Evolutionary conservation across 2,113 vertebrate genomes (phyloP), one percentile per base, ranked within the genome.

Genomic region (Cyprinodon variegatus): DNA sequence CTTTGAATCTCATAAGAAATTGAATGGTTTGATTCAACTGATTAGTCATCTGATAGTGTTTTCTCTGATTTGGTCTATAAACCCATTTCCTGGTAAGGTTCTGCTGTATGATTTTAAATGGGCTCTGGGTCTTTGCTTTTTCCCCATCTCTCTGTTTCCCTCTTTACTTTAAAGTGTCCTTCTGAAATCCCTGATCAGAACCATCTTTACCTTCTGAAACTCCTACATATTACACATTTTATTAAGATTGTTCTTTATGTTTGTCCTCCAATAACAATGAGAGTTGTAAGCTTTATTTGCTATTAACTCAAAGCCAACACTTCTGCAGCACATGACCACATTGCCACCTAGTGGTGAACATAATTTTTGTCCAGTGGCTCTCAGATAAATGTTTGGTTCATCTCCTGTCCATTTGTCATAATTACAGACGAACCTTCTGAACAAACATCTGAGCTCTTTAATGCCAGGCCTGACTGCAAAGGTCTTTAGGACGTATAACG

Each of bases 401-500:
- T 76, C 6, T 70, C 4, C 29, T 63, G 43, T 11, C 15, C 0
- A 1, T 75, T 78, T 65, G n/a, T 68, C 50, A 15, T 69, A 46
- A 40, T 59, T 78, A 20, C 88, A 95, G 94, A 94, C 94, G 0
- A 3, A 0, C 37, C n/a, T 83, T 66, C 45, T 95, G 82, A 95
- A 95, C 83, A 95, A 94, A 81, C 93, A 95, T 68, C 88, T 96
- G 79, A 91, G 93, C 73, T 92, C 93, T 46, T 74, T 96, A 13
- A 95, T 95, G 95, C 81, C 90, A 0, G 95, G 94, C 67, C 91
- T 96, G 78, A 91, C 93, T 15, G 95, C 95, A 4, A 95, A 96
- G 83, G 94, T 94, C 81, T 96, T 96, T 88, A 94, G 94, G 94
- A 95, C 94, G 0, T 96, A 93, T 73, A 95, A 95, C 61, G 95